Base-by-base conservation (phyloP, 2,888 invertebrate species). In the Piscicola geometra region DNA sequence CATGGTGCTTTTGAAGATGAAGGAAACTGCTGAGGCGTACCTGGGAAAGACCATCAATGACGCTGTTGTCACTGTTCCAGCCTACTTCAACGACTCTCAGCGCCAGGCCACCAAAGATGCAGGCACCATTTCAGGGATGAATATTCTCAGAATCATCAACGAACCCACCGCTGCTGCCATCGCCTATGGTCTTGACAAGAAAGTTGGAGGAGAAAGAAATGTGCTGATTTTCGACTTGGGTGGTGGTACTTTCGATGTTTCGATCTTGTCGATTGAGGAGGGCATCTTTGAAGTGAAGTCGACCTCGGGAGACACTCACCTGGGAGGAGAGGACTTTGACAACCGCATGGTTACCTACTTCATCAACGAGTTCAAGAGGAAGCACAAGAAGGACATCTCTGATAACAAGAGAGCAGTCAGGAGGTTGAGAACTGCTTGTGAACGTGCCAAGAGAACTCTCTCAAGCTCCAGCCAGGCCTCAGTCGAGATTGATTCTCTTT, bases 41-140 rank as follows among this genome's bases (percentile, higher is more conserved):
- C 82, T 87, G 74, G 96, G 96, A 78, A 30, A 71, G n/a, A n/a
- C n/a, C n/a, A n/a, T n/a, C n/a, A n/a, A 85, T 77, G 86, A 86
- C 3, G n/a, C n/a, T n/a, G n/a, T n/a, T n/a, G n/a, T n/a, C n/a
- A n/a, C n/a, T n/a, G n/a, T n/a, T n/a, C n/a, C n/a, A n/a, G n/a
- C n/a, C n/a, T n/a, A n/a, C n/a, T n/a, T n/a, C n/a, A n/a, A n/a
- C n/a, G n/a, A n/a, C n/a, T n/a, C n/a, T n/a, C n/a, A n/a, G n/a
- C n/a, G n/a, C n/a, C n/a, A n/a, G n/a, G n/a, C n/a, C n/a, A 94
- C 94, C 79, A 95, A 95, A 87, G 94, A 94, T 86, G 93, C 94
- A 18, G 94, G 93, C 0, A 88, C 88, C n/a, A 91, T 87, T 82
- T 91, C 94, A 32, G 93, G 92, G 0, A 85, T 95, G 35, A 93